Percentiles rank a stretch among this genome's conserved stretches.
Evolutionary conservation across 2,888 invertebrate species (phyloP).

Genomic region (Acanthoscelides obtectus): DNA sequence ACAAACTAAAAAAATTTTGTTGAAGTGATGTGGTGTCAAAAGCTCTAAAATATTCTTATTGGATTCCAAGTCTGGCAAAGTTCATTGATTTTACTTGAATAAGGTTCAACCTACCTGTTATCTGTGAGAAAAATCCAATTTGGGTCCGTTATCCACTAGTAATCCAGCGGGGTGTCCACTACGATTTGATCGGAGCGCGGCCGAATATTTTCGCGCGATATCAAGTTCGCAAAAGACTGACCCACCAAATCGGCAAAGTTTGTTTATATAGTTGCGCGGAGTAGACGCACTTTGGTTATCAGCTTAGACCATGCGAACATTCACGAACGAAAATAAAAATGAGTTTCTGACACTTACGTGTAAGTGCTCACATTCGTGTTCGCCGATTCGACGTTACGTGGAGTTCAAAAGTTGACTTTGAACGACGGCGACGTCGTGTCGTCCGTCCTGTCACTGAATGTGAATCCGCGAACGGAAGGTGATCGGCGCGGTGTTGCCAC

Average conservation of each 20-base stretch:
- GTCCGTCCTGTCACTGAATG: too few species aligned
- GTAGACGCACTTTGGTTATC: not conserved
- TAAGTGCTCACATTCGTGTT: not conserved
- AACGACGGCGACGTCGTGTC: not conserved
- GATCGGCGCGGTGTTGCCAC: not conserved
- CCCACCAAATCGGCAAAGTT: not conserved
- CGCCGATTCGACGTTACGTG: not conserved
- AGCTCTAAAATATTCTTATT: too few species aligned
- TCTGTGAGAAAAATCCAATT: not conserved
- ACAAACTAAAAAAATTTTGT: too few species aligned
- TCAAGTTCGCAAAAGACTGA: not conserved
- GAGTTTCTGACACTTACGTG: not conserved
- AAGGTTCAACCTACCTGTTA: not conserved
- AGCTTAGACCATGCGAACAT: not conserved
- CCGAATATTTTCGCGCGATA: not conserved
- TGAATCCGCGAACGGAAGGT: not conserved
- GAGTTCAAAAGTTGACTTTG: not conserved
- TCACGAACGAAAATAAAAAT: not conserved
- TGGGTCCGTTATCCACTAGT: not conserved
- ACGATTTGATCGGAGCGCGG: not conserved
- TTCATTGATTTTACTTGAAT: too few species aligned
- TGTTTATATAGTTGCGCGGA: not conserved
- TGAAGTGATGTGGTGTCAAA: too few species aligned
- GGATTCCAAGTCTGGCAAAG: too few species aligned
- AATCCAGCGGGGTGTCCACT: not conserved